A percentile compares a stretch with the other conserved stretches of the same genome.
phyloP scores from a whole-genome alignment of 2,797 vertebrate genomes.

The Sebastes oblongus region DNA sequence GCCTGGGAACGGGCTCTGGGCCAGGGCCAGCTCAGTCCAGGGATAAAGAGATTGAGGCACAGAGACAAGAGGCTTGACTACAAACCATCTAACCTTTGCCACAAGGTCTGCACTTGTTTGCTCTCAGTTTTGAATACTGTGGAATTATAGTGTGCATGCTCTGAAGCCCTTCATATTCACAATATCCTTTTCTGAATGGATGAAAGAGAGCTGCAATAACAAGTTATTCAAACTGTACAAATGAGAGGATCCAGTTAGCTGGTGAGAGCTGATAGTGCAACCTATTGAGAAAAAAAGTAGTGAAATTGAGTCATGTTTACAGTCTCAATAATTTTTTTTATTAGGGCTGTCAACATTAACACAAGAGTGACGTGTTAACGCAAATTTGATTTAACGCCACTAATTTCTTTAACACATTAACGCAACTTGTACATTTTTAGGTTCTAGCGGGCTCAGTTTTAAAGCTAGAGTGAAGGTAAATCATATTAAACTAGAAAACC shows the following conservation, averaged over 20 bases:
- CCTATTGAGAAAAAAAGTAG: not conserved
- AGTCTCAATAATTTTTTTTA: not conserved
- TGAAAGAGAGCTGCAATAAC: not conserved
- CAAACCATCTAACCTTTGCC: conserved; percentile 58
- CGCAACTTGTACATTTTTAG: too few species aligned
- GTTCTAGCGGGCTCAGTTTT: too few species aligned
- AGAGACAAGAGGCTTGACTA: conserved; percentile 72
- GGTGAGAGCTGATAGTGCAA: not conserved
- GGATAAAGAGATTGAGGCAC: conserved; percentile 75
- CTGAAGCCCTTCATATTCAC: not conserved
- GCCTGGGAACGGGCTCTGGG: conserved; percentile 67
- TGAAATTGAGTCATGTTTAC: not conserved
- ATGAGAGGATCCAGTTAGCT: not conserved
- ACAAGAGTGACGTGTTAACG: too few species aligned
- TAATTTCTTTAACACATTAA: too few species aligned
- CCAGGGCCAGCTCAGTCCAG: conserved; percentile 68
- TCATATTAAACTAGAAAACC: too few species aligned
- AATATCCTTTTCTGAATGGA: not conserved
- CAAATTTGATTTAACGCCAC: too few species aligned
- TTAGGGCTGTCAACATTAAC: too few species aligned
- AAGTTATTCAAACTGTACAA: not conserved
- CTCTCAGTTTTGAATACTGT: conserved; percentile 31
- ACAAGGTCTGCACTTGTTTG: conserved; percentile 55
- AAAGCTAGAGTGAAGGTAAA: too few species aligned
- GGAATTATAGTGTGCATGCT: not conserved